Percentiles rank a stretch among this genome's conserved stretches.
phyloP scores from a whole-genome alignment of 2,888 invertebrate species.

The Sacculina carcini region DNA sequence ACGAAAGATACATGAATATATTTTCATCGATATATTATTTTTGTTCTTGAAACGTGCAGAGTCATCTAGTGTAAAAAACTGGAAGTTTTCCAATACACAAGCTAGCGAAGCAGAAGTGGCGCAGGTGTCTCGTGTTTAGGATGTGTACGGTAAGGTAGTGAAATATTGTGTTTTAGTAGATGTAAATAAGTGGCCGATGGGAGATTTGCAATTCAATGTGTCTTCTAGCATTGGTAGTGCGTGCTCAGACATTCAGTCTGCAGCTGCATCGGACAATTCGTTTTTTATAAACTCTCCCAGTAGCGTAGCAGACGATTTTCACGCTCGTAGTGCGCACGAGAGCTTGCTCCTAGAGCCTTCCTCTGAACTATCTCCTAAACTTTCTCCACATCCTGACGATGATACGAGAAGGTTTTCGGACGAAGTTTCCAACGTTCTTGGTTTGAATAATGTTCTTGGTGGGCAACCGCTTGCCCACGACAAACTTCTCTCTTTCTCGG shows the following conservation, averaged over 20 bases:
- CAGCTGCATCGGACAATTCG: neutral
- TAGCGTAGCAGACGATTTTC: too few relatives aligned
- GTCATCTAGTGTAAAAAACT: neutral
- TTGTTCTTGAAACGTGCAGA: too few relatives aligned
- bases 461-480: too few relatives aligned
- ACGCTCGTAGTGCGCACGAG: too few relatives aligned
- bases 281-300: neutral
- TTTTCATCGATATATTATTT: too few relatives aligned
- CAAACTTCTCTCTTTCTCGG: too few relatives aligned
- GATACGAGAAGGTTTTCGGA: neutral
- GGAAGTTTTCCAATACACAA: neutral
- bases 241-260: neutral
- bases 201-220: conserved; percentile 1
- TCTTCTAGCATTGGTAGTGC: neutral
- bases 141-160: neutral
- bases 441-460: neutral
- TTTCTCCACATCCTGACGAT: neutral
- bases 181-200: too few relatives aligned
- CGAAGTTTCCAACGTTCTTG: neutral
- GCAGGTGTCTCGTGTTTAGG: too few relatives aligned
- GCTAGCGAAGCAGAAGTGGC: neutral
- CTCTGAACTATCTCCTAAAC: too few relatives aligned
- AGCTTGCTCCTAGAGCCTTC: too few relatives aligned
- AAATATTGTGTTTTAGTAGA: neutral
- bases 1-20: too few relatives aligned